phyloP scores from a whole-genome alignment of 1,140 invertebrate species.

The Drosophila pallidifrons region DNA sequence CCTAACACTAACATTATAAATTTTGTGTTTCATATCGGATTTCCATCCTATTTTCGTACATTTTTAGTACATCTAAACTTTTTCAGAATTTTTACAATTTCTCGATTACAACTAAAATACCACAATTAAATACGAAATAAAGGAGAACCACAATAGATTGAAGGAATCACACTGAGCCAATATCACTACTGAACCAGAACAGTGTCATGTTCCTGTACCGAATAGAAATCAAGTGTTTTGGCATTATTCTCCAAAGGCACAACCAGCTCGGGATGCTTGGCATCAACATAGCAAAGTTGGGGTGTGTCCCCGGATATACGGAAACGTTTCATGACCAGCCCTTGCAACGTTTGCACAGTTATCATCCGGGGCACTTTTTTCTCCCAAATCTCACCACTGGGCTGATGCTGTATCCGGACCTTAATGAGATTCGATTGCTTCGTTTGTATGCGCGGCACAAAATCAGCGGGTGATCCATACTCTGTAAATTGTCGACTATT shows the following conservation, averaged over 20 bases:
- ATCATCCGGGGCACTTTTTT: slow-evolving; percentile 92
- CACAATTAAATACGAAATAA: slow-evolving; percentile 49
- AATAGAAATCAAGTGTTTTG: slow-evolving; percentile 93
- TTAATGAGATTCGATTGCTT: slow-evolving; percentile 89
- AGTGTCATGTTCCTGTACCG: slow-evolving; percentile 93
- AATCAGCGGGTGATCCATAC: slow-evolving; percentile 92
- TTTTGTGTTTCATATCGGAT: slow-evolving; percentile 48
- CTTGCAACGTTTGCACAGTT: slow-evolving; percentile 91
- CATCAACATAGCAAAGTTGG: slow-evolving; percentile 86
- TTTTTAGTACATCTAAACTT: not conserved
- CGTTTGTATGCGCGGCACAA: slow-evolving; percentile 87
- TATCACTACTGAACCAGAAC: slow-evolving; percentile 87
- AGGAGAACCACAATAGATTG: not conserved
- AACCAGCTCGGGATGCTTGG: slow-evolving; percentile 88
- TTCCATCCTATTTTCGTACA: not conserved
- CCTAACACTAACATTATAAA: slow-evolving; percentile 51
- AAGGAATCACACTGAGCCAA: not conserved
- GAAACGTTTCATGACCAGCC: slow-evolving; percentile 79
- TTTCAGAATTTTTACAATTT: slow-evolving; percentile 29
- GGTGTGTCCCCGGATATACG: slow-evolving; percentile 70
- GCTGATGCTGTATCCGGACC: slow-evolving; percentile 87
- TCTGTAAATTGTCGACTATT: slow-evolving; percentile 85
- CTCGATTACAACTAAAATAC: slow-evolving; percentile 57
- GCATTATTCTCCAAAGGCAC: slow-evolving; percentile 92
- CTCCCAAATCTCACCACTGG: slow-evolving; percentile 86